Base-by-base conservation (phyloP, 2,797 vertebrate genomes). In the Lacerta bilineata region DNA sequence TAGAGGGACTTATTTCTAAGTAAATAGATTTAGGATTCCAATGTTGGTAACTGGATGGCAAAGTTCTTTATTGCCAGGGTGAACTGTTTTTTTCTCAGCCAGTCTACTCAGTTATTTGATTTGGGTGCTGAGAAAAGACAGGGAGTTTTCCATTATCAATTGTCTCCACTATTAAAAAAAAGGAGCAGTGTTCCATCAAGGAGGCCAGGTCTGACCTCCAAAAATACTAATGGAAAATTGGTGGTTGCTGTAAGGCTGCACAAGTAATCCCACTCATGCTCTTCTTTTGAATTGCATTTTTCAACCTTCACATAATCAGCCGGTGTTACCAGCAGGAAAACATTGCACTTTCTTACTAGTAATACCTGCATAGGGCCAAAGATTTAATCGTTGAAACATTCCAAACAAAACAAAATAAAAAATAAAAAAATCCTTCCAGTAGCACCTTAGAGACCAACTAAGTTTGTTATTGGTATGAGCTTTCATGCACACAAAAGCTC, bases 261-360 rank as follows among this genome's bases (percentile, higher is more conserved):
- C 20, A 55, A 86, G 69, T 50, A 6, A 79, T 33, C 29, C 33
- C 29, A 84, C 72, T 91, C 84, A 64, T 87, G 27, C 64, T 46
- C n/a, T 85, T 36, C 0, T 39, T 78, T 72, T 66, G 86, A 88
- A 94, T 69, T 61, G 46, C 29, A 15, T 80, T 61, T 66, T 55
- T 46, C 27, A 78, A 8, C 23, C 20, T 80, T 20, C 20, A 55
- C 33, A 8, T 3, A 61, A 91, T 72, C 10, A 89, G 59, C 8
- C 78, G 1, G 69, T n/a, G n/a, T 33, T 71, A 4, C 27, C 29
- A 71, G 13, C 69, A n/a, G 11, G 29, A 29, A 71, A 71, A 71
- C 69, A 71, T 33, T 29, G 29, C 29, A n/a, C 27, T 71, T 71
- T n/a, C 66, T n/a, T 71, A 71, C 29, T 13, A 29, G 69, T n/a